Evolutionary conservation across 2,888 invertebrate species (phyloP), one percentile per base, ranked within the genome.

Genomic region (Troides aeacus): DNA sequence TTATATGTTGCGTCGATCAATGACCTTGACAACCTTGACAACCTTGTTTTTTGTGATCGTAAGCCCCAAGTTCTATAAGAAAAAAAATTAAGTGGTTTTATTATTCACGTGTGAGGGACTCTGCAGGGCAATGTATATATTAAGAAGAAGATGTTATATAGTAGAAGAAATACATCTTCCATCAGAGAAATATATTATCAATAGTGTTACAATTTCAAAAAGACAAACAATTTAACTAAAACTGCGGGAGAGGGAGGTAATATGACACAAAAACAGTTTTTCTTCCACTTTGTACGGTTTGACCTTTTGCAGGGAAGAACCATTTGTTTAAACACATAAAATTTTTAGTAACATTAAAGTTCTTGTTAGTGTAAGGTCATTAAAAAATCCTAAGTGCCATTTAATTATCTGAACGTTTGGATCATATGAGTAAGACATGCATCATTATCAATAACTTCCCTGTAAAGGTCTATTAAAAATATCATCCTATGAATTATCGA

Each of bases 221-320:
- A 66, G 50, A 36, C 5, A 8, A 24, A 59, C 18, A 24, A 64
- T 68, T n/a, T 18, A 30, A 58, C 10, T 57, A 57, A 68, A 64
- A 39, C 64, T 59, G 42, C 6, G n/a, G 30, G 10, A 10, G 7
- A 39, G 24, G 17, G 50, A 64, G 50, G 50, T 15, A 39, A 36
- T 53, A 53, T 30, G 50, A 60, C 68, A 64, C 71, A 68, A 66
- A 76, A 72, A 73, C 57, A 57, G 60, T 70, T 72, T 79, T 79
- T 81, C 78, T 83, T 82, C 79, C 80, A 83, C 79, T 86, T 86
- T 86, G 85, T 86, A 87, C 85, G 84, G 76, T 78, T 68, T 72
- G 69, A 76, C 77, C 79, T 79, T 83, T 83, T 82, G 84, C 81
- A 83, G 84, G 83, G 78, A 81, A 74, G 71, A 76, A 71, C 71